Evolutionary conservation across 2,888 invertebrate genomes (phyloP).

Genomic region (Lydus trimaculatus): DNA sequence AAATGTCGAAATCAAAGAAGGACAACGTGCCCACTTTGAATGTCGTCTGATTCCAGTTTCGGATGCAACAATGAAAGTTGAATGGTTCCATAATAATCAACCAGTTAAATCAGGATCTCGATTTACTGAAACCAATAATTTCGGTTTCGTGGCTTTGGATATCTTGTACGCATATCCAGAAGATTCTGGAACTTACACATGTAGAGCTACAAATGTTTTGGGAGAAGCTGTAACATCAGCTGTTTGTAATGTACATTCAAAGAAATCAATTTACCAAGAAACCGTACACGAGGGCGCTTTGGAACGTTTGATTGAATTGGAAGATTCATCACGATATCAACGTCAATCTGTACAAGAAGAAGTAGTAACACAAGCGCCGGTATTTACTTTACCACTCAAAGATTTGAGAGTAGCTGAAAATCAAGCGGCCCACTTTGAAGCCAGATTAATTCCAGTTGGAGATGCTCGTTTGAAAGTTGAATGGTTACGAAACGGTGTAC

Average conservation of each 20-base stretch:
- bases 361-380: constrained; percentile 83
- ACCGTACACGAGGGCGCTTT: constrained; percentile 89
- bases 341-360: constrained; percentile 80
- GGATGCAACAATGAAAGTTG: constrained; percentile 91
- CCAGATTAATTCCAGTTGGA: constrained; percentile 91
- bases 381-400: constrained; percentile 90
- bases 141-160: constrained; percentile 96
- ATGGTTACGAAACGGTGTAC: constrained; percentile 92
- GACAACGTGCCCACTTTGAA: constrained; percentile 94
- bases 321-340: constrained; percentile 79
- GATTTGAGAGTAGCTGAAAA: constrained; percentile 88
- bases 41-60: constrained; percentile 93
- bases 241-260: constrained; percentile 80
- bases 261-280: constrained; percentile 85
- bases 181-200: constrained; percentile 95
- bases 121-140: constrained; percentile 95
- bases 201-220: constrained; percentile 88
- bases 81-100: constrained; percentile 93
- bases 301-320: constrained; percentile 80
- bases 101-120: constrained; percentile 93
- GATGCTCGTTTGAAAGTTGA: constrained; percentile 92
- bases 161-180: constrained; percentile 95
- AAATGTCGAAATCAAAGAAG: constrained; percentile 92
- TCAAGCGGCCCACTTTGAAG: constrained; percentile 93
- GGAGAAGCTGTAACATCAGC: constrained; percentile 95